Evolutionary conservation across 2,888 invertebrate species (phyloP), one percentile per base, ranked within the genome.

Genomic region (Exephanes ischioxanthus): DNA sequence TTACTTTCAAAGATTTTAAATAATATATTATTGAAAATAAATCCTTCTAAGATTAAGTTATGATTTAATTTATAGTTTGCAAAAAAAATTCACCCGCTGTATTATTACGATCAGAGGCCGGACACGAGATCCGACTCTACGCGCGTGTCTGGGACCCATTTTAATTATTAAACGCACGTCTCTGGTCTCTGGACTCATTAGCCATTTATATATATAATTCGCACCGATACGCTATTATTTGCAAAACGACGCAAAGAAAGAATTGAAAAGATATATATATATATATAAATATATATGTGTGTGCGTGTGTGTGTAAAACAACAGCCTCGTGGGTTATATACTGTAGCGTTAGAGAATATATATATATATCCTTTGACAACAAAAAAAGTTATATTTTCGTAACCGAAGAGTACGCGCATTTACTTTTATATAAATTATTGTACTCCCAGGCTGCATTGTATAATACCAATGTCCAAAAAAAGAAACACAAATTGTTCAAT

Each of bases 391-490:
- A 87, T 89, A 89, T 89, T 89, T 89, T 88, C 88, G 85, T 88
- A 89, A 87, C 87, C 83, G 80, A 76, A 85, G 85, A 88, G 86
- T 86, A 86, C 87, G 85, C 84, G 88, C 88, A 89, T 89, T 89
- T 88, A 87, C 85, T 88, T 88, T 89, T 88, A 84, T 89, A 88
- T 87, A 85, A 86, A 85, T 86, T 83, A 87, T 86, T 87, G 86
- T 88, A 80, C 87, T 86, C 76, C 83, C 85, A 86, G 84, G 87
- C 87, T 84, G 83, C 79, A 85, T 80, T 85, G 83, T 85, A 80
- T 67, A 77, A 80, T 83, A 80, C 53, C 72, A 80, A 77, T 86
- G 77, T 83, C 76, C n/a, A 68, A 75, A 58, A 26, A 61, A 41
- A 11, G 0, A 11, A 41, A 41, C 37, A 77, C 84, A 84, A 78